Base-by-base conservation (phyloP, 1,140 invertebrate species). In the Phortica variegata region DNA sequence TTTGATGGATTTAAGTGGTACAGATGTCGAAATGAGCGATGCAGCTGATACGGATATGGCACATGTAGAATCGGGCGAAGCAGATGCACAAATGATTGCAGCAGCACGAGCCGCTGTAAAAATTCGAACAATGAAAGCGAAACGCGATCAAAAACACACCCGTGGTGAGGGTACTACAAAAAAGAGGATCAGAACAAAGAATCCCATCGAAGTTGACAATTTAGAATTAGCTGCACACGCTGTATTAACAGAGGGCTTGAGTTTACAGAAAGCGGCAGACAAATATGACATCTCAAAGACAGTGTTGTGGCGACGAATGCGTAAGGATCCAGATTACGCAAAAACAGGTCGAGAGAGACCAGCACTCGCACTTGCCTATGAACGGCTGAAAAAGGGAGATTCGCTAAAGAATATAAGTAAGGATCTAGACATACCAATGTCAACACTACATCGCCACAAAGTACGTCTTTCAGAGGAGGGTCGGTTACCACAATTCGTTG, bases 271-370 rank as follows among this genome's bases (percentile, higher is more conserved):
- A 10, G 82, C 82, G 15, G 80, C 82, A 2, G 61, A 77, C 58
- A 77, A 79, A 46, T 83, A 68, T 47, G 76, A 78, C 40, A 82
- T 84, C 55, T 82, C 82, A 10, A 84, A 84, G 68, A 84, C 82
- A 9, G 82, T 84, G 3, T 61, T 84, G 16, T 84, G 82, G 82
- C 70, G 82, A 44, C 66, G 81, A 43, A 81, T 83, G 39, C 80
- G 81, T 50, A 82, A 81, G 41, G 53, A 65, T 49, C 76, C 78
- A 21, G 58, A 72, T 0, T 79, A 81, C 47, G 65, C 73, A 56
- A 79, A 77, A 36, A 78, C 74, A 10, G 75, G 75, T 10, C 79
- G 81, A 9, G 78, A 76, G 19, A 69, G 75, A 20, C 79, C 79
- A 2, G 79, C 74, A 31, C 73, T 80, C 47, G 61, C 79, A 36